Evolutionary conservation across 2,113 vertebrate species (phyloP), one percentile per base, ranked within the genome.

Genomic region (Rhipidura dahli): DNA sequence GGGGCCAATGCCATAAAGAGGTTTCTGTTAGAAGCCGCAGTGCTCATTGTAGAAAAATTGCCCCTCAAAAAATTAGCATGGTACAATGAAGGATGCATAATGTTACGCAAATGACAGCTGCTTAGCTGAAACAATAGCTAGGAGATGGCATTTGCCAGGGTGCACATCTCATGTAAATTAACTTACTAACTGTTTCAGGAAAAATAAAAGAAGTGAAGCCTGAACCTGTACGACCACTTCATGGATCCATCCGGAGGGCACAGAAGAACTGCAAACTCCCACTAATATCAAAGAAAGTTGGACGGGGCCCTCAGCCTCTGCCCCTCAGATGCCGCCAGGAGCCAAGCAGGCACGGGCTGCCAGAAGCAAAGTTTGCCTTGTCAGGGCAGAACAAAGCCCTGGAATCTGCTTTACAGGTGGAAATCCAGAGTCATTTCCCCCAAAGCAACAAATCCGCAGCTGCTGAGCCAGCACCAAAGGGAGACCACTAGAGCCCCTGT

Each of bases 1-100:
- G 98, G 98, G 98, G 98, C 98, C 98, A 94, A 84, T 97, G 97
- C 98, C 98, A 99, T 99, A 99, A 99, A 99, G 98, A 98, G 97
- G 97, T 98, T 98, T 99, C 99, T 99, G 99, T 99, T 99, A 98
- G 98, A 98, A 98, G 97, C 98, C 97, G 98, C 98, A 99, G 98
- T 98, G 98, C 98, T 98, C 98, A 99, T 99, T 99, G 98, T 99
- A 98, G 97, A 99, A 99, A 99, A 99, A 98, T 99, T 98, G 98
- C 98, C 98, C 97, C 97, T 98, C 96, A 98, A 98, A 98, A 98
- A 99, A 98, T 98, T 98, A 98, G 98, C 98, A 98, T 98, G 98
- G 98, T 98, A 98, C 98, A 98, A 99, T 98, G 97, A 97, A 98
- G 98, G 98, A 98, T 98, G 98, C 98, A 98, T 99, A 98, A 98